These are phyloP conservation scores for Sebastes matsubarae DNA, from an alignment of 2,797 vertebrate genomes.

Conservation along the genomic window DNA sequence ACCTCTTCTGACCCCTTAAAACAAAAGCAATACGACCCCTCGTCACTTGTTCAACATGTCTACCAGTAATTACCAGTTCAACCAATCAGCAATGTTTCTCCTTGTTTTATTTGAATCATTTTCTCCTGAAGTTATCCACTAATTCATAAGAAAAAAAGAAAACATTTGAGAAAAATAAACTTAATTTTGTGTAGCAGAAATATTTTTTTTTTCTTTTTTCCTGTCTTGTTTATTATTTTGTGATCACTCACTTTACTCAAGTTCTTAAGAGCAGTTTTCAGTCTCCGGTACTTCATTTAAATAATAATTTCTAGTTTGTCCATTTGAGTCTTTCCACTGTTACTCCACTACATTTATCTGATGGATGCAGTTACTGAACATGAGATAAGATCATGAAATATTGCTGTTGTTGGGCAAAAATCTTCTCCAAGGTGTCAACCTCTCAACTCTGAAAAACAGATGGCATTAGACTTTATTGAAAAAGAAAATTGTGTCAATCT, in stretches of 20 bases:
- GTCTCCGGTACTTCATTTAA: background rate
- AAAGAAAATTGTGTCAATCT: background rate
- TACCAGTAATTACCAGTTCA: background rate
- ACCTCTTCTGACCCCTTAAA: no score
- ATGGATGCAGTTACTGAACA: background rate
- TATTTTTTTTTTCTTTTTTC: background rate
- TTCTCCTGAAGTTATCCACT: background rate
- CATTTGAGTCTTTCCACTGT: background rate
- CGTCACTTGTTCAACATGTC: background rate
- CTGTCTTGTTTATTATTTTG: background rate
- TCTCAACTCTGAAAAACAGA: background rate
- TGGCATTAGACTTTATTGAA: rapidly evolving
- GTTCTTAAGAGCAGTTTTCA: background rate
- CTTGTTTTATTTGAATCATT: background rate
- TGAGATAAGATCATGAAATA: background rate
- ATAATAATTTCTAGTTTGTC: background rate
- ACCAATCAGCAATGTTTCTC: background rate
- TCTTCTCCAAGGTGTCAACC: background rate
- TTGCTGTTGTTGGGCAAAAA: background rate
- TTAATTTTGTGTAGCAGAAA: background rate
- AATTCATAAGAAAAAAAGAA: background rate
- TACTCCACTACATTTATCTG: background rate
- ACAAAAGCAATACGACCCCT: background rate
- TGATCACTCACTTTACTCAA: background rate
- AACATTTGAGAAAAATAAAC: background rate